Percentiles rank a stretch among this genome's conserved stretches.
Conservation (phyloP, 64 coral and sea anemone species). For the Stylophora pistillata region DNA sequence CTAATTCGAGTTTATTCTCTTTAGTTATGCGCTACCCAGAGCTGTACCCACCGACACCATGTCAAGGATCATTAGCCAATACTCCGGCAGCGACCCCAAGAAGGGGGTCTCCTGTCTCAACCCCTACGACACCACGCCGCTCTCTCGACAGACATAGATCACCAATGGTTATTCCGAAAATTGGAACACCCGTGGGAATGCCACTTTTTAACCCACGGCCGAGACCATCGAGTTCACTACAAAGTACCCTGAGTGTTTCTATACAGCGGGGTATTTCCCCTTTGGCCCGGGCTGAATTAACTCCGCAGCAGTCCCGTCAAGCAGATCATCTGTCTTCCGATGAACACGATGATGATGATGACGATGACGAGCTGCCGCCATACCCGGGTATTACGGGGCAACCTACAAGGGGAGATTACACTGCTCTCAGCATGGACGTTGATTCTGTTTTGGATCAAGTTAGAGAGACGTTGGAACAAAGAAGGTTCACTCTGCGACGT, state of each 20-base stretch:
- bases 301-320: neutral
- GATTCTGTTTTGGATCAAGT: slow-evolving; percentile 42
- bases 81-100: slow-evolving; percentile 23
- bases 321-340: slow-evolving; percentile 28
- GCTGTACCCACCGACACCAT: slow-evolving; percentile 63
- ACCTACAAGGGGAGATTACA: neutral
- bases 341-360: slow-evolving; percentile 20
- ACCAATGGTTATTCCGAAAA: neutral
- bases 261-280: slow-evolving; percentile 31
- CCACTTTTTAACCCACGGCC: slow-evolving; percentile 2
- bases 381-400: slow-evolving; percentile 7
- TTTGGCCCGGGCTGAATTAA: slow-evolving; percentile 27
- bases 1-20: neutral
- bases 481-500: slow-evolving; percentile 5
- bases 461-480: slow-evolving; percentile 26
- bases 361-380: slow-evolving; percentile 21
- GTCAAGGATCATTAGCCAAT: slow-evolving; percentile 42
- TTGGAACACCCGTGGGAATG: slow-evolving; percentile 37
- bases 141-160: neutral
- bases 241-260: slow-evolving; percentile 18
- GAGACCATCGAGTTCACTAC: neutral
- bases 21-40: slow-evolving; percentile 68
- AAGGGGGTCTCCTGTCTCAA: slow-evolving; percentile 8
- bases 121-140: neutral
- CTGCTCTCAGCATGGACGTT: neutral